Evolutionary conservation across 2,888 invertebrate genomes (phyloP), one percentile per base, ranked within the genome.

Genomic region (Eupelmus urozonus): DNA sequence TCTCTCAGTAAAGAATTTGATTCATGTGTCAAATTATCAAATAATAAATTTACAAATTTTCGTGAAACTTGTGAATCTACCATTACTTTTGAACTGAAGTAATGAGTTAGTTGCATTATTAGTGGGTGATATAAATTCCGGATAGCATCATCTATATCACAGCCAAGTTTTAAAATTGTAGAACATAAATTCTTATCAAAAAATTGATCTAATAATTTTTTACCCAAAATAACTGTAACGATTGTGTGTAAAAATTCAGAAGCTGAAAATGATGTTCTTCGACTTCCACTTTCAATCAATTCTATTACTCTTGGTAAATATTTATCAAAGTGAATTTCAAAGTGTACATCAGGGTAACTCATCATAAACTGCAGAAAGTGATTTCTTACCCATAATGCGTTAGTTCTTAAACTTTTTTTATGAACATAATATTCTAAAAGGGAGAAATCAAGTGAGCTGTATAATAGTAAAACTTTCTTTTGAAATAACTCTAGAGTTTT

Each of bases 161-260:
- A 93, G 0, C 93, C 93, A 59, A 95, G 89, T 79, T 91, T 89
- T 27, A 95, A 84, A 57, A 94, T 84, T 7, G 91, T 90, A 13
- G 91, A 91, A 59, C 92, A 92, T 3, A 94, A 82, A 67, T 88
- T 90, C 78, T 88, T 87, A 83, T 93, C 92, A 16, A 94, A 85
- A 25, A 89, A 87, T 16, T 90, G 88, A 86, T 81, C 77, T 27
- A 57, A 60, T 20, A 80, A 27, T 23, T 78, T 78, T 11, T 78
- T 85, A 91, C 20, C 95, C 40, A 95, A 88, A 82, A 94, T 90
- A 76, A 93, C 91, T 62, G 94, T 87, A 3, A 93, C 89, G 34
- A 93, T 85, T 0, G 93, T 91, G 87, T 95, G 94, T 0, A 95
- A 89, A 4, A 94, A 88, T 89, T 95, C 95, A 85, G 94, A 94